phyloP scores from a whole-genome alignment of 1,140 invertebrate species.

The Brachystomella parvula region DNA sequence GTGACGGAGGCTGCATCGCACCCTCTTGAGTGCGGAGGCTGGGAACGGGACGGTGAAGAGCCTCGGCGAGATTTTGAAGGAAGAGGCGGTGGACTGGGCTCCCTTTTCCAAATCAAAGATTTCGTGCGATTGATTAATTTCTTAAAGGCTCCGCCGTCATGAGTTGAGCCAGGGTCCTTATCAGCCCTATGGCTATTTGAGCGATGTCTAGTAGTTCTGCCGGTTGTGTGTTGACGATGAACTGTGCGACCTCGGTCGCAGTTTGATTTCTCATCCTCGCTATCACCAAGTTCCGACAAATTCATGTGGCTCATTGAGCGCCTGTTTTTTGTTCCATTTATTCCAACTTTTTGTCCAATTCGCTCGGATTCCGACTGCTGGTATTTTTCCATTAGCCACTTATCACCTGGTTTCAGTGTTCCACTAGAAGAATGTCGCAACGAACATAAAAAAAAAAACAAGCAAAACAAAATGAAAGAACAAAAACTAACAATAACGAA shows the following conservation, averaged over 20 bases:
- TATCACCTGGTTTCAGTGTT: constrained; percentile 28
- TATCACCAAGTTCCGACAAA: constrained; percentile 16
- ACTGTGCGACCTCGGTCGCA: neutral
- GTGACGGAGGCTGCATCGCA: constrained; percentile 31
- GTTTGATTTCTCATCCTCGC: neutral
- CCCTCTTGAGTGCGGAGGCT: neutral
- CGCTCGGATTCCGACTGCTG: constrained; percentile 32
- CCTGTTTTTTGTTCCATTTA: constrained; percentile 10
- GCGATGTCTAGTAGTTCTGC: constrained; percentile 1
- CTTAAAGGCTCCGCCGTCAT: constrained; percentile 27
- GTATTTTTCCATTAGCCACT: constrained; percentile 36
- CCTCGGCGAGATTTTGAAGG: neutral
- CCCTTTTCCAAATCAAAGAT: constrained; percentile 33
- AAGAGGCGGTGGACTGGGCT: neutral
- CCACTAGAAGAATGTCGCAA: constrained; percentile 1
- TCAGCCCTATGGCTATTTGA: neutral
- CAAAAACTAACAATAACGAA: constrained; percentile 40
- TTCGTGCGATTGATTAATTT: constrained; percentile 36
- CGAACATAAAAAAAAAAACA: neutral
- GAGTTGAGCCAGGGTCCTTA: too few species aligned
- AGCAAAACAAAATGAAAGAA: constrained; percentile 33
- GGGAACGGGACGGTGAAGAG: too few species aligned
- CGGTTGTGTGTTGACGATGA: neutral
- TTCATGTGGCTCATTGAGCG: constrained; percentile 28
- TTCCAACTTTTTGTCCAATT: constrained; percentile 13